Evolutionary conservation across 2,113 vertebrate species (phyloP), one percentile per base, ranked within the genome.

Genomic region (Nannospalax galili): DNA sequence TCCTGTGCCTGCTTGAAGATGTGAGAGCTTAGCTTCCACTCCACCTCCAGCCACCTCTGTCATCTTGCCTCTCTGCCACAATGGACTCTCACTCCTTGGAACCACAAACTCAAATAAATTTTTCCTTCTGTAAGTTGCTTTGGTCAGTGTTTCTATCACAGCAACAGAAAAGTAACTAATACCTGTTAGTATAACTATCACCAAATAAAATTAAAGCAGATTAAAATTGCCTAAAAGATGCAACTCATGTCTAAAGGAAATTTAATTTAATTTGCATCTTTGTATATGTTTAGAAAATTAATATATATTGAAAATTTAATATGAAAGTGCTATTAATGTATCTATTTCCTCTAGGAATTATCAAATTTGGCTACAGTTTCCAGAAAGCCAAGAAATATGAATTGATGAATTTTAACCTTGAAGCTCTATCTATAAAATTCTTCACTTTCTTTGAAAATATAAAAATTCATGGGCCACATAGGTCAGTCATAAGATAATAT

Each of bases 401-500:
- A 37, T 62, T 72, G 80, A 72, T 5, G 3, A 89, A 52, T 35
- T 84, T 56, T 35, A 81, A 91, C 67, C 84, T 56, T 84, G 37
- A 86, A 84, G 0, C 1, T 77, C 95, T 88, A 81, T 45, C 24
- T 19, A 69, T 52, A 64, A 19, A 9, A 90, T 56, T 14, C 10
- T 78, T 92, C 26, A 84, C 26, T 78, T 64, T 70, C 15, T 70
- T 87, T 62, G 3, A 96, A 95, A 91, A 88, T 81, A 7, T 7
- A 77, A 95, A 10, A 90, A 82, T 91, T 64, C n/a, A 69, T 28
- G 4, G 5, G 22, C 8, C 52, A 64, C 14, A 7, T 75, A 28
- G 0, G 37, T 95, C 22, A 91, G n/a, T 85, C n/a, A 90, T 3
- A 84, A 94, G 35, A 48, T 10, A 84, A 70, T 80, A 87, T 28